Evolutionary conservation across 2,797 vertebrate species (phyloP), one percentile per base, ranked within the genome.

Genomic region (Sebastiscus albofasciatus): DNA sequence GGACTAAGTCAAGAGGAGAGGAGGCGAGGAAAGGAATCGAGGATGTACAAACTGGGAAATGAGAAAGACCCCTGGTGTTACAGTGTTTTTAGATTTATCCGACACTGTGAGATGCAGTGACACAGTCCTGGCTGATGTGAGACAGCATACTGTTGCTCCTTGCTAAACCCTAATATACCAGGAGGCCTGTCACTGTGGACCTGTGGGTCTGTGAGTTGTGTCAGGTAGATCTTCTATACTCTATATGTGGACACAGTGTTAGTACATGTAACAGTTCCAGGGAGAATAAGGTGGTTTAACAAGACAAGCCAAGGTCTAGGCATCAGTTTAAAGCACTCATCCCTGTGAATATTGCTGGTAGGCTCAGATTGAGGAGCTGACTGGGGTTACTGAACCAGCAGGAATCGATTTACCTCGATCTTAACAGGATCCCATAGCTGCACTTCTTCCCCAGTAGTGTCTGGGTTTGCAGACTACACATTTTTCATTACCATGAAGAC

Each of bases 361-460:
- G 54, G 36, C 36, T 73, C 36, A 55, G 61, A 65, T 5, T 72
- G 56, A 62, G 29, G 34, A 64, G 71, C 49, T 36, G 69, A 56
- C 20, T 55, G 29, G n/a, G 42, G 68, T 74, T 70, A 78, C 75
- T 80, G 67, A 71, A 80, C 22, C 55, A 70, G 77, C 59, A 73
- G 62, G 52, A 70, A 70, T 33, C 31, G 14, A 78, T 80, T 70
- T 67, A 22, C 26, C 22, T 70, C 59, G 8, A 66, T 65, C 29
- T 55, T 76, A 52, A 26, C 27, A 24, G 3, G 31, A 36, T 59
- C 26, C 13, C 34, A 33, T 42, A 42, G 33, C 5, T 70, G 56
- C 42, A 46, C 54, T 26, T 54, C 14, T 13, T 56, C 33, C 16
- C 59, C 46, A n/a, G 9, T 2, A 11, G 8, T 33, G n/a, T 29